phyloP scores from a whole-genome alignment of 1,140 invertebrate species.

The Trichogramma pretiosum region DNA sequence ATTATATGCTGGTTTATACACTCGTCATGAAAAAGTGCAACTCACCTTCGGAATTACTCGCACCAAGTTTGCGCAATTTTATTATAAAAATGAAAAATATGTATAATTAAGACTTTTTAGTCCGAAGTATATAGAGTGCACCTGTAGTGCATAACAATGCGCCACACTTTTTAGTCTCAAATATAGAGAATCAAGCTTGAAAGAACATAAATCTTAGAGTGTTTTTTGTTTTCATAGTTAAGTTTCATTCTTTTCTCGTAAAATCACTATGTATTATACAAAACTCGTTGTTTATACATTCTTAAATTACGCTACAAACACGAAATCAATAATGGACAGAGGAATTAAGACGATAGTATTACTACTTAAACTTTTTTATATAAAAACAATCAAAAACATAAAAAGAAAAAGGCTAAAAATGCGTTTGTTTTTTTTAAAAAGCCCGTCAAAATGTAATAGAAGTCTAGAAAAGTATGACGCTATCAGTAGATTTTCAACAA shows the following conservation, averaged over 20 bases:
- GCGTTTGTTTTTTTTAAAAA: constrained; percentile 9
- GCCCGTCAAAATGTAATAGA: constrained; percentile 14
- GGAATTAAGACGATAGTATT: constrained; percentile 8
- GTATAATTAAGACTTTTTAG: constrained; percentile 12
- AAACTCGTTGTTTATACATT: constrained; percentile 6
- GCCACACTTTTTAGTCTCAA: constrained; percentile 23
- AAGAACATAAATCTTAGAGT: constrained; percentile 6
- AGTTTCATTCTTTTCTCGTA: constrained; percentile 1
- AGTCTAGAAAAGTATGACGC: constrained; percentile 28
- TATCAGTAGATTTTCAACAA: constrained; percentile 34
- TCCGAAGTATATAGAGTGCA: too few relatives aligned
- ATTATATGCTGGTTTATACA: too few relatives aligned
- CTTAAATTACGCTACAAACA: constrained; percentile 7
- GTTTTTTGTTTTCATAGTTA: constrained; percentile 6
- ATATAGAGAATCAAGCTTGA: constrained; percentile 14
- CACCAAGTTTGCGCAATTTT: constrained; percentile 9
- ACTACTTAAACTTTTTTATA: constrained; percentile 3
- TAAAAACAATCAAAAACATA: constrained; percentile 8
- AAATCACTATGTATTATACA: constrained; percentile 15
- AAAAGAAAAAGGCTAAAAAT: constrained; percentile 9
- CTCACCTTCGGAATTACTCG: neutral
- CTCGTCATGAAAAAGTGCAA: constrained; percentile 2
- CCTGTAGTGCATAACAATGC: constrained; percentile 34
- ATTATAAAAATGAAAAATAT: constrained; percentile 5
- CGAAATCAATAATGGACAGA: constrained; percentile 13